Base-by-base conservation (phyloP, 1,140 invertebrate genomes). In the Camponotus vicinus region DNA sequence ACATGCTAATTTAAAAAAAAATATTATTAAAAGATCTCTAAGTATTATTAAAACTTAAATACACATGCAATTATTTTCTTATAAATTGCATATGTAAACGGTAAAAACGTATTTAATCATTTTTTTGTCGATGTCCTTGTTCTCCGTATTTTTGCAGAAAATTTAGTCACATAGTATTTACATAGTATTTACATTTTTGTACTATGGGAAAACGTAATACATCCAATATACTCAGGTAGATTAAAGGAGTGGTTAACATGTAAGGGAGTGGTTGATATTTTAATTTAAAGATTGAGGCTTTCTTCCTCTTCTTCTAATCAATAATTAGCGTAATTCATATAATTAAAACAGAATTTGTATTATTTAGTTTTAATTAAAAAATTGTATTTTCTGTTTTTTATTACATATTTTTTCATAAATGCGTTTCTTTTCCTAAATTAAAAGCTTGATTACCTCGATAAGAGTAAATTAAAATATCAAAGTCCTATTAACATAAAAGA, bases 211-310 rank as follows among this genome's bases (percentile, higher is more conserved):
- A 57, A 79, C 52, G 8, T 1, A 6, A 42, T 32, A 9, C 13
- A 49, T 21, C 37, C 21, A 70, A 57, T 42, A 57, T n/a, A 67
- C 45, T 57, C 3, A 11, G 0, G n/a, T 21, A 59, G 42, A 79
- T 79, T 63, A 49, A 42, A 55, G 49, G 45, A 57, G 45, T 27
- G 77, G 34, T 69, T 67, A 21, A 67, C 37, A 66, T 45, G 40
- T n/a, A 13, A 52, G 9, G 27, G 21, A 42, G 18, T 42, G 52
- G 9, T 80, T 80, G 18, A 27, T 67, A 45, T 32, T 45, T 34
- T 4, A n/a, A 1, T n/a, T 27, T 7, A 34, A 59, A 59, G 6
- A 13, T 21, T 21, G 21, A 21, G 21, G 21, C 1, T 34, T 13
- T 34, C 21, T 34, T 42, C 27, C 45, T 21, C 21, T 21, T 21